These are phyloP conservation scores for Sebastes oblongus DNA, from an alignment of 2,797 vertebrate species.

Conservation along the genomic window DNA sequence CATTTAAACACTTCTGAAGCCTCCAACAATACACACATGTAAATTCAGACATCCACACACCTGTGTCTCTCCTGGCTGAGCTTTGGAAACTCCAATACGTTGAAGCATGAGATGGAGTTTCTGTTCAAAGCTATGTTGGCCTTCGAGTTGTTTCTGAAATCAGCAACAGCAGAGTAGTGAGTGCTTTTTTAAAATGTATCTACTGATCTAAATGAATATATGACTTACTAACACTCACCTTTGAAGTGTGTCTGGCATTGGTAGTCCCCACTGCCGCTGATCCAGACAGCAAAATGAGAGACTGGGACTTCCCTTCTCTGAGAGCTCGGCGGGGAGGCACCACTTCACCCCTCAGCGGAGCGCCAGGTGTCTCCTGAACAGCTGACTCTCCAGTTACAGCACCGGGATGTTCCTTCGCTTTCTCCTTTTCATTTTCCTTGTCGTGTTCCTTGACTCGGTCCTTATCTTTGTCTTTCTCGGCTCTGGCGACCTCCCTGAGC, in stretches of 20 bases:
- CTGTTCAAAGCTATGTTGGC: constrained; percentile 93
- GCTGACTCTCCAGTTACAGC: constrained; percentile 58
- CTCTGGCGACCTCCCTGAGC: constrained; percentile 87
- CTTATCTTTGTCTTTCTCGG: constrained; percentile 84
- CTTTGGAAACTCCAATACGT: constrained; percentile 91
- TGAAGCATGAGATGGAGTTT: constrained; percentile 95
- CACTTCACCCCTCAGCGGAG: constrained; percentile 81
- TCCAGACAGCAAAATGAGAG: constrained; percentile 93
- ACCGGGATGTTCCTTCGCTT: constrained; percentile 64
- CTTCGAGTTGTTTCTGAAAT: constrained; percentile 88
- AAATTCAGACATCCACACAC: constrained; percentile 45
- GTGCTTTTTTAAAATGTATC: background rate
- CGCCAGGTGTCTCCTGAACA: constrained; percentile 78
- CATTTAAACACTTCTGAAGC: background rate
- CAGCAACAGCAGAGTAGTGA: constrained; percentile 13
- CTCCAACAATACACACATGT: background rate
- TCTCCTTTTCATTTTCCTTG: constrained; percentile 81
- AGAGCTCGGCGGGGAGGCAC: constrained; percentile 88
- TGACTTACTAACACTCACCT: constrained; percentile 76
- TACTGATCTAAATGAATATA: background rate
- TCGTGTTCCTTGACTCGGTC: constrained; percentile 81
- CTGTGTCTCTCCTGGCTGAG: constrained; percentile 86
- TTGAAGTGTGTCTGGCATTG: constrained; percentile 80
- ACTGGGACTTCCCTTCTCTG: constrained; percentile 95
- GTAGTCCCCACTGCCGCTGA: constrained; percentile 84